Conservation (phyloP, 2,888 invertebrate species). For the Athetis lepigone region DNA sequence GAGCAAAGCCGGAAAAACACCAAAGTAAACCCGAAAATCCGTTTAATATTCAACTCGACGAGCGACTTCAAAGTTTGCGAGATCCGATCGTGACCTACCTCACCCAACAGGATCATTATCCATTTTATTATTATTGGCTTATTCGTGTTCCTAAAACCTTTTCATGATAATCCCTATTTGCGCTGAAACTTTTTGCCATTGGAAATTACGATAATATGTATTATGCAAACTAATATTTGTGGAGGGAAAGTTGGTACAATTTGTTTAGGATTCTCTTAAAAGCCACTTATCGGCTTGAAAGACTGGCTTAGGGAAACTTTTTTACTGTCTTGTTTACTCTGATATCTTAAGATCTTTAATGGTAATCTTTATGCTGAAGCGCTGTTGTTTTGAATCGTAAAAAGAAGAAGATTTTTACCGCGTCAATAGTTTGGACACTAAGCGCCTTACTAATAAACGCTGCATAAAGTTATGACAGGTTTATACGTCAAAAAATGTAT, state of each 20-base stretch:
- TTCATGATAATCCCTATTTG: slow-evolving; percentile 53
- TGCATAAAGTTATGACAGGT: too few relatives aligned
- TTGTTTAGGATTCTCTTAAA: slow-evolving; percentile 65
- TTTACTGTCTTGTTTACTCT: slow-evolving; percentile 50
- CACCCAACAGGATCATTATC: slow-evolving; percentile 48
- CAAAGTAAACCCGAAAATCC: slow-evolving; percentile 5
- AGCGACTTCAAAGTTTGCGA: slow-evolving; percentile 47
- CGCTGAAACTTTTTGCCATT: slow-evolving; percentile 43
- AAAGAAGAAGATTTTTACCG: neutral
- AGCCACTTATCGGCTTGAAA: slow-evolving; percentile 59
- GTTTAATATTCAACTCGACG: slow-evolving; percentile 48
- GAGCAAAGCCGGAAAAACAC: slow-evolving; percentile 4
- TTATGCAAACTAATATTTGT: slow-evolving; percentile 61
- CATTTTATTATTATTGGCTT: slow-evolving; percentile 44
- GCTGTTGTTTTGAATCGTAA: slow-evolving; percentile 20
- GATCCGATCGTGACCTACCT: slow-evolving; percentile 53
- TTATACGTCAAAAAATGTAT: too few relatives aligned
- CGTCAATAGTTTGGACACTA: neutral
- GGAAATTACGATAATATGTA: slow-evolving; percentile 61
- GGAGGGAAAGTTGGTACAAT: slow-evolving; percentile 60
- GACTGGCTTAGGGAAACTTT: slow-evolving; percentile 51
- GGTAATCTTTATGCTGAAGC: slow-evolving; percentile 17
- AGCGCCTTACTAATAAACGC: too few relatives aligned
- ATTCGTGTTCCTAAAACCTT: slow-evolving; percentile 36
- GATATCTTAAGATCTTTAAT: slow-evolving; percentile 34